These are phyloP conservation scores for Camelus dromedarius DNA, from an alignment of 2,113 vertebrate genomes.

Conservation along the genomic window DNA sequence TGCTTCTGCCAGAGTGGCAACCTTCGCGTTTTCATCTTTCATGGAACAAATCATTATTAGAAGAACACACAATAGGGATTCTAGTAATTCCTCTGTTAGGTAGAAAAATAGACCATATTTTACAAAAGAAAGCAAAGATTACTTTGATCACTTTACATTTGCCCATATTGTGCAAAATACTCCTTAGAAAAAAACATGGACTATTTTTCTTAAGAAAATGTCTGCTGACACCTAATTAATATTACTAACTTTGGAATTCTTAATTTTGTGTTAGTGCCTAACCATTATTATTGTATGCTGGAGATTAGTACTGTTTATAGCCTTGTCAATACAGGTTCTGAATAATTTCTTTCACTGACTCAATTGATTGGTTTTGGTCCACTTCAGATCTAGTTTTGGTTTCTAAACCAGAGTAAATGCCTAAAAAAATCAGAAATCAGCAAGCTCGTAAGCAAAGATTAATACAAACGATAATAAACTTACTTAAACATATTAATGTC, in stretches of 20 bases:
- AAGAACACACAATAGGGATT: background rate
- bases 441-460: background rate
- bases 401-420: background rate
- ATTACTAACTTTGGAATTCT: background rate
- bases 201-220: background rate
- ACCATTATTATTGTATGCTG: background rate
- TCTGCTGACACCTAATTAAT: conserved; percentile 15
- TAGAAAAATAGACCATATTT: conserved; percentile 20
- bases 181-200: background rate
- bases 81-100: background rate
- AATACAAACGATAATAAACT: background rate
- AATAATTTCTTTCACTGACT: background rate
- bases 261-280: background rate
- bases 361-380: background rate
- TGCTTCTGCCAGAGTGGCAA: background rate
- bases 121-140: background rate
- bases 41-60: background rate
- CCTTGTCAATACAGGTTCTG: background rate
- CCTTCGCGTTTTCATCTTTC: background rate
- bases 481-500: background rate
- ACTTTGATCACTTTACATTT: background rate
- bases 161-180: background rate
- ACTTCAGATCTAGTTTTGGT: background rate
- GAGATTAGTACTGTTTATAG: background rate
- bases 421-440: conserved; percentile 20